Percentiles rank a stretch among this genome's conserved stretches.
Evolutionary conservation across 2,797 vertebrate genomes (phyloP).

Genomic region (Notolepis coatsorum): DNA sequence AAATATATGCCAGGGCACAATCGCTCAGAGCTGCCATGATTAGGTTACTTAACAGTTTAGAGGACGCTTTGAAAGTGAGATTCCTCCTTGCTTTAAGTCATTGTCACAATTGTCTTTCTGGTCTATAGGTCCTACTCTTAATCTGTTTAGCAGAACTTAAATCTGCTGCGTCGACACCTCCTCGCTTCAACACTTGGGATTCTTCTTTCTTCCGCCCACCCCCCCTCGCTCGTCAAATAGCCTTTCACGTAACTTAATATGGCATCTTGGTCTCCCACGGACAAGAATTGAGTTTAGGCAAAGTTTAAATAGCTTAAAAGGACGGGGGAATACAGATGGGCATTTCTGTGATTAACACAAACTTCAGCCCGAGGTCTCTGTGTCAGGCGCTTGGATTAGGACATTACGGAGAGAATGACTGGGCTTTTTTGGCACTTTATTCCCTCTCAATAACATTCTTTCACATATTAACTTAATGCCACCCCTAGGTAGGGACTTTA

Average conservation of each 20-base stretch:
- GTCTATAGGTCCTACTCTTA: slow-evolving; percentile 87
- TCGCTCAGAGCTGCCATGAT: slow-evolving; percentile 84
- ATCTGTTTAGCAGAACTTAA: slow-evolving; percentile 98
- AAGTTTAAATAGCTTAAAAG: slow-evolving; percentile 99
- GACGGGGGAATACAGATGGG: slow-evolving; percentile 96
- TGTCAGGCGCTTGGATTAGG: slow-evolving; percentile 98
- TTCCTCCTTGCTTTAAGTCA: slow-evolving; percentile 84
- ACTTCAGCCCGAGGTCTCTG: slow-evolving; percentile 93
- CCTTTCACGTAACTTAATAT: slow-evolving; percentile 98
- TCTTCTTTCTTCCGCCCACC: slow-evolving; percentile 81
- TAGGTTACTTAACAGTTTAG: slow-evolving; percentile 88
- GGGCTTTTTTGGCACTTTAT: slow-evolving; percentile 99
- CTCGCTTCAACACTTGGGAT: slow-evolving; percentile 90
- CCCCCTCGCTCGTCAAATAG: slow-evolving; percentile 81
- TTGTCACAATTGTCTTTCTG: slow-evolving; percentile 87
- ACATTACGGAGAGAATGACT: slow-evolving; percentile 99
- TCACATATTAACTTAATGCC: slow-evolving; percentile 99
- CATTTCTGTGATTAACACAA: slow-evolving; percentile 97
- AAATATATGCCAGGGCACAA: slow-evolving; percentile 80
- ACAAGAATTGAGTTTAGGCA: slow-evolving; percentile 99
- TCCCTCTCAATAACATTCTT: slow-evolving; percentile 99
- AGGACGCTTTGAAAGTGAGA: slow-evolving; percentile 87
- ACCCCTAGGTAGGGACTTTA: slow-evolving; percentile 99
- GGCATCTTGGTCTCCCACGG: slow-evolving; percentile 98
- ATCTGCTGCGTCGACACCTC: slow-evolving; percentile 91